Evolutionary conservation across 1,140 invertebrate species (phyloP), one percentile per base, ranked within the genome.

Genomic region (Hermatobates lingyangjiaoensis): DNA sequence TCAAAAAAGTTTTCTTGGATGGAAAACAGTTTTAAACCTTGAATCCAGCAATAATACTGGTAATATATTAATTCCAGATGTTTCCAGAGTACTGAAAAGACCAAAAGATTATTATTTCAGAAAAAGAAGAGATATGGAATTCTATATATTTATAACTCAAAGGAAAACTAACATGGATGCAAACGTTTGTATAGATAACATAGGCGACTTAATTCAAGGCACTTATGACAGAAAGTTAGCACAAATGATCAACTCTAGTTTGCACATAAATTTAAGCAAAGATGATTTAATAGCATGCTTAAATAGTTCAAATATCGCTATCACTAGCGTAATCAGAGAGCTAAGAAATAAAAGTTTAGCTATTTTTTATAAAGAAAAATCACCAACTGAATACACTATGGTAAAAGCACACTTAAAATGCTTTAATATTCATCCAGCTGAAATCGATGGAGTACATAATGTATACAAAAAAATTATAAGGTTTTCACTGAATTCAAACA

Each of bases 1-100:
- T 10, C 46, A 46, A 45, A 58, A 51, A 44, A 18, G 51, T 20
- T 54, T 46, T 27, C 25, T 48, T 12, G 58, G 55, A 12, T 58
- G 56, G 56, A 18, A 51, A 39, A 15, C 27, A 1, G 28, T 54
- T 47, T 26, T 54, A 20, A 14, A 52, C 23, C 42, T 28, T n/a
- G 12, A 48, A n/a, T 42, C 39, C 21, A 7, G 5, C 5, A 49
- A 57, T 20, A 44, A 51, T 28, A 51, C 46, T 47, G 54, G 50
- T 10, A 52, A 54, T 49, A 56, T 58, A 4, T 50, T 60, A 21
- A 50, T 59, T 34, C 58, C 58, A n/a, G 58, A 60, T 51, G 55
- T 60, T 4, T 60, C 58, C 4, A 39, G 58, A 27, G 55, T 60
- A 15, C 34, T 60, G n/a, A 50, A 51, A n/a, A 49, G 57, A 20